phyloP scores from a whole-genome alignment of 1,140 invertebrate genomes.

The Drosophila varians region DNA sequence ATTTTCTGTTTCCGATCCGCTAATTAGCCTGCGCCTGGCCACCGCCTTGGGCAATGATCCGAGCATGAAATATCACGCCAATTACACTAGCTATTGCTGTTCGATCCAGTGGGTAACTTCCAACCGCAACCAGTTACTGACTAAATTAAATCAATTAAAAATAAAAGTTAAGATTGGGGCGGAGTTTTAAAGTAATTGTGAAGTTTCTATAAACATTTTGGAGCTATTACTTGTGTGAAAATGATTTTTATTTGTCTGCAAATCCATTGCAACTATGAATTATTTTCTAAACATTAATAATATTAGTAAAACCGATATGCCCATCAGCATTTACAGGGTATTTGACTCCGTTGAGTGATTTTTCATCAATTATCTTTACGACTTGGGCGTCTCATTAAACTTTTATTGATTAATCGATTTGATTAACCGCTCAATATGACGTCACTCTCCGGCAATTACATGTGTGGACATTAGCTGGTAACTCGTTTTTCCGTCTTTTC shows the following conservation, averaged over 20 bases:
- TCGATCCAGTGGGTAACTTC: conserved; percentile 1
- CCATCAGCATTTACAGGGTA: conserved; percentile 10
- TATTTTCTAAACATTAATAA: neutral
- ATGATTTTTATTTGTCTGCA: neutral
- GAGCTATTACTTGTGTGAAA: neutral
- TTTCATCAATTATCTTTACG: conserved; percentile 65
- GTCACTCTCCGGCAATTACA: conserved; percentile 24
- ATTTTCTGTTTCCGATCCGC: conserved; percentile 28
- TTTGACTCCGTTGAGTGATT: conserved; percentile 50
- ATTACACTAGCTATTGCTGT: conserved; percentile 48
- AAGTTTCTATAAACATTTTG: neutral
- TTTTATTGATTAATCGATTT: conserved; percentile 55
- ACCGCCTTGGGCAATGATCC: conserved; percentile 56
- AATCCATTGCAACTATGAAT: too few species aligned
- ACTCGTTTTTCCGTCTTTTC: conserved; percentile 4
- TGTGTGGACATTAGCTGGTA: conserved; percentile 18
- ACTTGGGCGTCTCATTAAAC: conserved; percentile 61
- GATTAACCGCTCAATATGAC: conserved; percentile 65
- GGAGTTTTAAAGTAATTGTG: neutral
- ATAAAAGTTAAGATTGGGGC: conserved; percentile 32
- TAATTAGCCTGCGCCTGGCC: conserved; percentile 37
- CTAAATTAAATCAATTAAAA: conserved; percentile 78
- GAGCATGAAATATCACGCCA: conserved; percentile 75
- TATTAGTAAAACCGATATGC: neutral
- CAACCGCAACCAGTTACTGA: conserved; percentile 51